Evolutionary conservation across 2,888 invertebrate genomes (phyloP).

Genomic region (Chymomyza fuscimana): DNA sequence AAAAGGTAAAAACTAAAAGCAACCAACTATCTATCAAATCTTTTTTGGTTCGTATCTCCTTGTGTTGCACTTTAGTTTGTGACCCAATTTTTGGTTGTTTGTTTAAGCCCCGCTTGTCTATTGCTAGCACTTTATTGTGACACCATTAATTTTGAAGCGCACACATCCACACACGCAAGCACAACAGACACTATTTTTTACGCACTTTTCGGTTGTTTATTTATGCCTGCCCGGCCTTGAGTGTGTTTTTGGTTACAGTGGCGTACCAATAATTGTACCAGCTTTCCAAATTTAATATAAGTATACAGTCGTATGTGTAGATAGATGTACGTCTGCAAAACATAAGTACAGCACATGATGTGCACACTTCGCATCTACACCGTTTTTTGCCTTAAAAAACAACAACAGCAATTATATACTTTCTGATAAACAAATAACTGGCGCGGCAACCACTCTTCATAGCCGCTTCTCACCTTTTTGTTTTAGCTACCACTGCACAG

Average conservation of each 20-base stretch:
- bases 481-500: neutral
- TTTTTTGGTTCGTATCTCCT: neutral
- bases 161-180: conserved; percentile 32
- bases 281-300: too few species aligned
- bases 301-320: too few species aligned
- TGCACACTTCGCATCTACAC: neutral
- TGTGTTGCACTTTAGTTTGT: conserved; percentile 3
- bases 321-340: neutral
- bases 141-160: conserved; percentile 59
- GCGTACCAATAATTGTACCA: neutral
- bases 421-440: neutral
- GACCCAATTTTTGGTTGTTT: conserved; percentile 27
- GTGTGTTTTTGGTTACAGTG: conserved; percentile 9
- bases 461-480: neutral
- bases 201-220: conserved; percentile 3
- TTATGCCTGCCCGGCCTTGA: conserved; percentile 26
- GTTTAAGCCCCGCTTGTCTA: conserved; percentile 25
- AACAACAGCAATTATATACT: neutral
- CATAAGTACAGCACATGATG: neutral
- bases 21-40: conserved; percentile 18
- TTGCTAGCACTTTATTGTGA: conserved; percentile 42
- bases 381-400: neutral
- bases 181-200: conserved; percentile 6
- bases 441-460: neutral
- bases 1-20: conserved; percentile 83